Evolutionary conservation across 1,140 invertebrate species (phyloP).

Genomic region (Drosophila kikkawai): DNA sequence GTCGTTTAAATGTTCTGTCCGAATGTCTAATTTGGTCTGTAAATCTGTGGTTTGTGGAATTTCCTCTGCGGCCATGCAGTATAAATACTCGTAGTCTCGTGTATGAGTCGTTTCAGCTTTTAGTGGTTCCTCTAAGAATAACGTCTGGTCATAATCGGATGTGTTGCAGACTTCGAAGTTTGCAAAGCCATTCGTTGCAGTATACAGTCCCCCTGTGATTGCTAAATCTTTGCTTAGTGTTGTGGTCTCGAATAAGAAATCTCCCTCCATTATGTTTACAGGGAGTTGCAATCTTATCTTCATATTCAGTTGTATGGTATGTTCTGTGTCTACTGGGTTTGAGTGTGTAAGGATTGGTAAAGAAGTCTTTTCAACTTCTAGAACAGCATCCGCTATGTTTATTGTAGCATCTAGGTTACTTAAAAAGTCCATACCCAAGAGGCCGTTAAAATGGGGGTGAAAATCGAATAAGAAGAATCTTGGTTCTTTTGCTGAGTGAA

Average conservation of each 20-base stretch:
- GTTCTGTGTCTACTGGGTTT: neutral
- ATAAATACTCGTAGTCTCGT: neutral
- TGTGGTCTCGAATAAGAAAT: no score
- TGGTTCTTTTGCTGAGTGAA: neutral
- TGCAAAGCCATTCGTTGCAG: no score
- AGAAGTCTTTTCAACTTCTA: neutral
- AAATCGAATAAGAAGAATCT: slow-evolving; percentile 5
- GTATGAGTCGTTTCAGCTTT: no score
- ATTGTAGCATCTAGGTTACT: slow-evolving; percentile 13
- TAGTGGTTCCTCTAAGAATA: no score
- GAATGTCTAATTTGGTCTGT: slow-evolving; percentile 19
- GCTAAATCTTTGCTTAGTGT: neutral
- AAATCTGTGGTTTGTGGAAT: no score
- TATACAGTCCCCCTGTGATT: slow-evolving; percentile 1
- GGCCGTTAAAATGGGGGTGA: slow-evolving; percentile 5
- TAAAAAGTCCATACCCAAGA: slow-evolving; percentile 2
- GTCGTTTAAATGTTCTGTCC: neutral
- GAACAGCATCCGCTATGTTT: slow-evolving; percentile 1
- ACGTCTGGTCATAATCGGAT: no score
- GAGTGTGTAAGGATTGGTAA: neutral
- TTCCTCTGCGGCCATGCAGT: neutral
- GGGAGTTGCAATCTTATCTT: slow-evolving; percentile 1
- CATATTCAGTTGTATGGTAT: slow-evolving; percentile 4
- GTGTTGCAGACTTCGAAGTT: no score
- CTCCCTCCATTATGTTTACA: slow-evolving; percentile 8